Evolutionary conservation across 2,888 invertebrate species (phyloP).

Genomic region (Rosalia funebris): DNA sequence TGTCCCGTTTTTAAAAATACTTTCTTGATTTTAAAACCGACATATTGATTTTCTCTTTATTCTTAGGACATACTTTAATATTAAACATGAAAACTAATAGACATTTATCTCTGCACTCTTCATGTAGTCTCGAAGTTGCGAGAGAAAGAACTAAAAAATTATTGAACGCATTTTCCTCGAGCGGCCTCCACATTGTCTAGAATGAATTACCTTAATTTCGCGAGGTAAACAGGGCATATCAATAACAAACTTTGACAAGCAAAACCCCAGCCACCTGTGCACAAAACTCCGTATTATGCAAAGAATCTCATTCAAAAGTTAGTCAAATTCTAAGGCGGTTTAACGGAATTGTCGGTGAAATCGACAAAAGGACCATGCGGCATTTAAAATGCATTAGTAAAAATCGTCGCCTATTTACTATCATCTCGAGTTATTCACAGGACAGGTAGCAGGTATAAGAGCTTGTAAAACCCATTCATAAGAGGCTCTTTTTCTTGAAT

Average conservation of each 20-base stretch:
- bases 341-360: not conserved
- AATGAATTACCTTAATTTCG: not conserved
- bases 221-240: not conserved
- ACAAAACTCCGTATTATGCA: conserved; percentile 26
- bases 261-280: conserved; percentile 18
- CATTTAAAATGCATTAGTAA: conserved; percentile 24
- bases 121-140: no score
- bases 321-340: conserved; percentile 1
- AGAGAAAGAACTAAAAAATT: no score
- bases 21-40: no score
- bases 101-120: no score
- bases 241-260: conserved; percentile 1
- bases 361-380: conserved; percentile 10
- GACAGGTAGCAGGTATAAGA: conserved; percentile 35
- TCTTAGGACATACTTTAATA: no score
- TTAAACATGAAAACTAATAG: no score
- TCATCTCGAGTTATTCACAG: conserved; percentile 29
- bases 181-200: no score
- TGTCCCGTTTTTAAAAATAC: no score
- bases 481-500: conserved; percentile 33
- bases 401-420: conserved; percentile 43
- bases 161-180: no score
- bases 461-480: conserved; percentile 40
- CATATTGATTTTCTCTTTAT: no score
- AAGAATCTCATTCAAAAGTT: conserved; percentile 14